phyloP scores from a whole-genome alignment of 30 jellyfish, hydroid and myxozoan species.

The Aurelia sp. region DNA sequence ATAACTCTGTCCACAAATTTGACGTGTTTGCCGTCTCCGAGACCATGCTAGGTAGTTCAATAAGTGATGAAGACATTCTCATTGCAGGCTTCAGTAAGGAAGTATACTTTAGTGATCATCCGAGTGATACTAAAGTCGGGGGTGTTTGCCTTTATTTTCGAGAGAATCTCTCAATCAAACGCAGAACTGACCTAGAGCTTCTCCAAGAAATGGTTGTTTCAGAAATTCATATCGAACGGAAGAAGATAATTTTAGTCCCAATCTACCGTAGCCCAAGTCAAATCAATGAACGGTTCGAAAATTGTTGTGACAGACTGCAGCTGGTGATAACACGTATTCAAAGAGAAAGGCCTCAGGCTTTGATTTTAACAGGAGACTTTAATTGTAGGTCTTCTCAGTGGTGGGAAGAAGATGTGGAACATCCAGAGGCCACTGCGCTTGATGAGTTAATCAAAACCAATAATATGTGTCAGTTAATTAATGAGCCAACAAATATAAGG shows the following conservation, averaged over 20 bases:
- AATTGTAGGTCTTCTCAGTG: conserved; percentile 61
- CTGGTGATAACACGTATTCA: neutral
- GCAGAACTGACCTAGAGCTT: too few relatives aligned
- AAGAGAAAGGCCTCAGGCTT: conserved; percentile 7
- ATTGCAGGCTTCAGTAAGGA: too few relatives aligned
- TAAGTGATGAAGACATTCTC: too few relatives aligned
- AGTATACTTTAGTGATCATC: too few relatives aligned
- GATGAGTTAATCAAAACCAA: conserved; percentile 49
- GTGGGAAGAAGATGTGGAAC: conserved; percentile 50
- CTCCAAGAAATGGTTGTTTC: too few relatives aligned
- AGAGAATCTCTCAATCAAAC: too few relatives aligned
- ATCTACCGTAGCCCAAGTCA: neutral
- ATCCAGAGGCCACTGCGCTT: conserved; percentile 48
- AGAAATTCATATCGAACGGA: too few relatives aligned
- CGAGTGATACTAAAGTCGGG: too few relatives aligned
- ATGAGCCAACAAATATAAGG: conserved; percentile 64
- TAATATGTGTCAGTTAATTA: conserved; percentile 19
- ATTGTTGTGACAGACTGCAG: neutral
- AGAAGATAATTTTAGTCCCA: neutral
- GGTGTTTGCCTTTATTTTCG: too few relatives aligned
- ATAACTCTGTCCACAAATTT: too few relatives aligned
- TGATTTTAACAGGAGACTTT: conserved; percentile 32
- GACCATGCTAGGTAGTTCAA: too few relatives aligned
- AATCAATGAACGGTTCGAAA: neutral
- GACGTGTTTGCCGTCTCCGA: too few relatives aligned